These are phyloP conservation scores for Ceratosolen fusciceps DNA, from an alignment of 1,140 invertebrate genomes.

Conservation along the genomic window DNA sequence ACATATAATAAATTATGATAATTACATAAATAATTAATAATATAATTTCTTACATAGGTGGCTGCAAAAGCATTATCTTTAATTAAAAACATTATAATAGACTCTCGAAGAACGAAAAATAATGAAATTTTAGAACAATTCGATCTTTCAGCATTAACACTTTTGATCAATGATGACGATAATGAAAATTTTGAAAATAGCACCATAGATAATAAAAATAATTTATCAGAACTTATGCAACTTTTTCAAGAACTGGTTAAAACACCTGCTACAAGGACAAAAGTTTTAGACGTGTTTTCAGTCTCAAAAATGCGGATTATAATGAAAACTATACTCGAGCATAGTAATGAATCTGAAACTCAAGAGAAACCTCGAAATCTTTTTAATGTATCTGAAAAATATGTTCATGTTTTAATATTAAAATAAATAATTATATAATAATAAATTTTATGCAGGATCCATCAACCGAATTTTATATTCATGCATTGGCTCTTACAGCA, in stretches of 20 bases:
- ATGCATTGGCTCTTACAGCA: slow-evolving; percentile 68
- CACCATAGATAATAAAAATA: slow-evolving; percentile 51
- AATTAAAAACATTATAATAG: slow-evolving; percentile 62
- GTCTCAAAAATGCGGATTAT: slow-evolving; percentile 60
- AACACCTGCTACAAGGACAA: slow-evolving; percentile 57
- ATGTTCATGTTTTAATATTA: neutral
- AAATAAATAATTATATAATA: neutral
- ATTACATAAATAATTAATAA: slow-evolving; percentile 1
- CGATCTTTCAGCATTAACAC: slow-evolving; percentile 63
- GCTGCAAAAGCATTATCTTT: slow-evolving; percentile 64
- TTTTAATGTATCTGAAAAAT: slow-evolving; percentile 55
- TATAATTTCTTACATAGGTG: slow-evolving; percentile 54
- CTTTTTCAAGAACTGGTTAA: slow-evolving; percentile 69
- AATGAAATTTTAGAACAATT: slow-evolving; percentile 58
- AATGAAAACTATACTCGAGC: slow-evolving; percentile 57
- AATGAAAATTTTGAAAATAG: slow-evolving; percentile 51
- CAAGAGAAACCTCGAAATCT: slow-evolving; percentile 57
- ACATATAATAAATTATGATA: slow-evolving; percentile 23
- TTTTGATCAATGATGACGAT: slow-evolving; percentile 56
- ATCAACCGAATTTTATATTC: slow-evolving; percentile 67
- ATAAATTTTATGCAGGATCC: slow-evolving; percentile 59
- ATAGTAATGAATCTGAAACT: slow-evolving; percentile 51
- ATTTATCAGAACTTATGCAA: slow-evolving; percentile 68
- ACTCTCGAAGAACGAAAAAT: slow-evolving; percentile 54
- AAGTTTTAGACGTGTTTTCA: slow-evolving; percentile 64